Conservation (phyloP, 2,888 invertebrate genomes). For the Amphipyra tragopoginis region DNA sequence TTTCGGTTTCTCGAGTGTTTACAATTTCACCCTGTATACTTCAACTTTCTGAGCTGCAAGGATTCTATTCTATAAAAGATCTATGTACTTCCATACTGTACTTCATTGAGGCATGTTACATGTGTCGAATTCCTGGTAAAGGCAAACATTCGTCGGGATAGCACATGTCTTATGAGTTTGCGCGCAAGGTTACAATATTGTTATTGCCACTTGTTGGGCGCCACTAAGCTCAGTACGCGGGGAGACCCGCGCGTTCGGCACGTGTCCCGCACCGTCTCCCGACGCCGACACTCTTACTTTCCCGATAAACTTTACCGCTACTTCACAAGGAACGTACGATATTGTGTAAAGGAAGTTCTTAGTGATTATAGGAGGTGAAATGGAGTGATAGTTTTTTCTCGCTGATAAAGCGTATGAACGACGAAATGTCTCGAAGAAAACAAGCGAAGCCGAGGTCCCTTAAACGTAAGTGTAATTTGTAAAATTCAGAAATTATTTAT, state of each 20-base stretch:
- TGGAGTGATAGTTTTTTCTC: conserved; percentile 40
- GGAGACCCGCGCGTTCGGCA: conserved; percentile 80
- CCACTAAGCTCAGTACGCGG: conserved; percentile 85
- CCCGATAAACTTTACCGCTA: conserved; percentile 77
- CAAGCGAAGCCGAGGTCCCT: conserved; percentile 93
- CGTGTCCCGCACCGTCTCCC: conserved; percentile 60
- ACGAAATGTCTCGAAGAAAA: conserved; percentile 92
- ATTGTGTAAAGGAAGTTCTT: conserved; percentile 38
- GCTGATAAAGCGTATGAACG: conserved; percentile 39
- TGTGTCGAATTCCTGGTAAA: conserved; percentile 21
- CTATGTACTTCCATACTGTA: too few relatives aligned
- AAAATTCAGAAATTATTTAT: too few relatives aligned
- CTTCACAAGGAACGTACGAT: conserved; percentile 17
- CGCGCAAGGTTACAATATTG: conserved; percentile 83
- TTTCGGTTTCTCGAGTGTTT: too few relatives aligned
- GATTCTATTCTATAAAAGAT: too few relatives aligned
- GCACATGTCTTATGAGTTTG: conserved; percentile 80
- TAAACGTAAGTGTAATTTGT: conserved; percentile 89
- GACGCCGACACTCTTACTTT: conserved; percentile 59
- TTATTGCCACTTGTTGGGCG: conserved; percentile 89
- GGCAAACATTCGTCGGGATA: conserved; percentile 56
- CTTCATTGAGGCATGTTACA: neutral
- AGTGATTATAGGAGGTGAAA: conserved; percentile 49
- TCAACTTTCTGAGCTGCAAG: too few relatives aligned
- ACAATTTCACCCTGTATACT: too few relatives aligned